A percentile compares a stretch with the other conserved stretches of the same genome.
Conservation (phyloP, 2,888 invertebrate genomes). For the Dioctria linearis region DNA sequence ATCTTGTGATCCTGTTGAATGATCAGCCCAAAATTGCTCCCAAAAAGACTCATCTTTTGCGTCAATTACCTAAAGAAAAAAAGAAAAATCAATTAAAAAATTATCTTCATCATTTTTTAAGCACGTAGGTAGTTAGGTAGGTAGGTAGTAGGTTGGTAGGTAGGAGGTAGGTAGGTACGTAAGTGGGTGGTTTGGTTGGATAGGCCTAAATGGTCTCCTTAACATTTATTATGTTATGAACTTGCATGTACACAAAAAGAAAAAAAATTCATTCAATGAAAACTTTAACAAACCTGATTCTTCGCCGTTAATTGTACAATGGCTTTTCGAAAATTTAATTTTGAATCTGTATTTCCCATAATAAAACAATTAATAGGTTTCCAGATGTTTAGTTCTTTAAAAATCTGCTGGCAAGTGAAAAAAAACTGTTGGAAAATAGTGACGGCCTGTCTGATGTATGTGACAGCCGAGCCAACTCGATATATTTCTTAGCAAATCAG, state of each 20-base stretch:
- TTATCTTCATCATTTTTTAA: not conserved
- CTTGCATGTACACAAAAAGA: too few relatives aligned
- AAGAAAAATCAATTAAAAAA: not conserved
- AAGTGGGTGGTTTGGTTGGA: too few relatives aligned
- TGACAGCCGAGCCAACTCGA: slow-evolving; percentile 10
- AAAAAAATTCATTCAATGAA: not conserved
- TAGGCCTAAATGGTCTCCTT: too few relatives aligned
- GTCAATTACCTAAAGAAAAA: slow-evolving; percentile 84
- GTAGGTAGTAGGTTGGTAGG: not conserved
- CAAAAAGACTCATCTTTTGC: slow-evolving; percentile 94
- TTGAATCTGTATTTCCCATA: slow-evolving; percentile 99
- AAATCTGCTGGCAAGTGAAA: slow-evolving; percentile 14
- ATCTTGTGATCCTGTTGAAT: slow-evolving; percentile 93
- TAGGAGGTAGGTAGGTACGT: not conserved
- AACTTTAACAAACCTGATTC: slow-evolving; percentile 81
- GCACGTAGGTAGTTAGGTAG: not conserved
- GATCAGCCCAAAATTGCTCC: slow-evolving; percentile 99
- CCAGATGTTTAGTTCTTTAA: slow-evolving; percentile 13
- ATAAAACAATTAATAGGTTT: not conserved
- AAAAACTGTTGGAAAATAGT: slow-evolving; percentile 11
- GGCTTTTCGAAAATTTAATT: slow-evolving; percentile 97
- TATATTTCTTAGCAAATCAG: not conserved
- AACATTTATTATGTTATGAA: too few relatives aligned
- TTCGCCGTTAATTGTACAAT: slow-evolving; percentile 98
- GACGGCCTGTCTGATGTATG: not conserved